Conservation (phyloP, 1,140 invertebrate genomes). For the Scaptomyza montana region DNA sequence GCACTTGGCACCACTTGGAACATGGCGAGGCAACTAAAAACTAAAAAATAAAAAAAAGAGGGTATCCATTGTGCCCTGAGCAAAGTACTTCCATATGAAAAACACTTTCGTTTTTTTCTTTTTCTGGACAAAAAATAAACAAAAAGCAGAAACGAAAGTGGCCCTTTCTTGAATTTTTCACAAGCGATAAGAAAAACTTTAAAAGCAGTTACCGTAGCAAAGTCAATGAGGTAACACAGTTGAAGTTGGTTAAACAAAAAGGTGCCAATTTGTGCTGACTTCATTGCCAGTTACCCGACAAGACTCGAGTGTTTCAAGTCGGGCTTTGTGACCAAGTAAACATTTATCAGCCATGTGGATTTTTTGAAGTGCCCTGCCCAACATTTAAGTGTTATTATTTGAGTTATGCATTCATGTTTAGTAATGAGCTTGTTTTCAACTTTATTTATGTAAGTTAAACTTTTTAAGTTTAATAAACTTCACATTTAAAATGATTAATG, state of each 20-base stretch:
- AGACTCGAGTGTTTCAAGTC: background rate
- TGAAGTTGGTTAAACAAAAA: constrained; percentile 1
- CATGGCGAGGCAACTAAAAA: constrained; percentile 1
- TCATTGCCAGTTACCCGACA: background rate
- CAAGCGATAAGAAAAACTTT: constrained; percentile 29
- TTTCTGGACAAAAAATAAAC: background rate
- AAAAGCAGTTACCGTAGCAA: constrained; percentile 3
- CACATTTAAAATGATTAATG: too few species aligned
- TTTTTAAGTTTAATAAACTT: too few species aligned
- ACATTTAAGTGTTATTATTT: too few species aligned
- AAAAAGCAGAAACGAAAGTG: constrained; percentile 63
- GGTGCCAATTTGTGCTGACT: constrained; percentile 28
- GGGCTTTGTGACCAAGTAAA: background rate
- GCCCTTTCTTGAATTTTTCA: constrained; percentile 44
- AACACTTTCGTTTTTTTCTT: constrained; percentile 68
- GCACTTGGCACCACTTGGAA: constrained; percentile 57
- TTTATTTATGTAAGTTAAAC: too few species aligned
- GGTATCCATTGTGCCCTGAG: constrained; percentile 13
- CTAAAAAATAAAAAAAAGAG: background rate
- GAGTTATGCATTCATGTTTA: background rate
- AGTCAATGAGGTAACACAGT: constrained; percentile 11
- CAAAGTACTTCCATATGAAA: constrained; percentile 50
- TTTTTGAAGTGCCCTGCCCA: background rate
- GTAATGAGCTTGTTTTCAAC: too few species aligned
- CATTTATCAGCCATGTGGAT: background rate